These are phyloP conservation scores for Echinometra lucunter DNA, from an alignment of 53 echinoderm and acorn worm genomes.

Conservation along the genomic window DNA sequence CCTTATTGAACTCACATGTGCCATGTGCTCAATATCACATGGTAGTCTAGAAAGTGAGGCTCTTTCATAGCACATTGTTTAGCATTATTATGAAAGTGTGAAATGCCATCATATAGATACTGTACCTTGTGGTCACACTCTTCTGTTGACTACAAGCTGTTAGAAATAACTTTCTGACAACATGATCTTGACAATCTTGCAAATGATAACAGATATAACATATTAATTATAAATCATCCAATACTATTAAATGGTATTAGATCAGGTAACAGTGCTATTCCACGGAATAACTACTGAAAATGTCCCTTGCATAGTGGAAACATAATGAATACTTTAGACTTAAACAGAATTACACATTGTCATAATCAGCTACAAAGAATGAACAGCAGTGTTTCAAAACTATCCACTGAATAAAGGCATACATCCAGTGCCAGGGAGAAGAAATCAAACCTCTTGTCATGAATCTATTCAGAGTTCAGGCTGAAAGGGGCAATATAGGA, in stretches of 20 bases:
- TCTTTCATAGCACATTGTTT: background rate
- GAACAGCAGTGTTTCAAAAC: background rate
- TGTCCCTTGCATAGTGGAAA: too few species aligned
- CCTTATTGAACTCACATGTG: slow-evolving; percentile 37
- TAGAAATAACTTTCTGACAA: background rate
- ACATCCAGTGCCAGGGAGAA: background rate
- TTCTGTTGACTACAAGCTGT: too few species aligned
- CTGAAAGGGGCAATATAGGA: background rate
- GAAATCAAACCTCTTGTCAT: background rate
- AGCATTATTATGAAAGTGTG: background rate
- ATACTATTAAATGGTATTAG: too few species aligned
- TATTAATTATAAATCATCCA: too few species aligned
- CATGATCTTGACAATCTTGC: background rate
- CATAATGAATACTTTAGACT: background rate
- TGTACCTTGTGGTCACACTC: too few species aligned
- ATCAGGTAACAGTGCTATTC: too few species aligned
- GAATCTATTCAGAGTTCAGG: background rate
- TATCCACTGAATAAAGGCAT: background rate
- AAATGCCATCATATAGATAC: too few species aligned
- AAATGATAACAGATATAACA: background rate
- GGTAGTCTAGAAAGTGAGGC: background rate
- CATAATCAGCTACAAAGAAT: background rate
- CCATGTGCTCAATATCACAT: background rate
- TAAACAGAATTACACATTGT: background rate
- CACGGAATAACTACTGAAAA: too few species aligned